These are phyloP conservation scores for Endotricha flammealis DNA, from an alignment of 2,888 invertebrate species.

Conservation along the genomic window DNA sequence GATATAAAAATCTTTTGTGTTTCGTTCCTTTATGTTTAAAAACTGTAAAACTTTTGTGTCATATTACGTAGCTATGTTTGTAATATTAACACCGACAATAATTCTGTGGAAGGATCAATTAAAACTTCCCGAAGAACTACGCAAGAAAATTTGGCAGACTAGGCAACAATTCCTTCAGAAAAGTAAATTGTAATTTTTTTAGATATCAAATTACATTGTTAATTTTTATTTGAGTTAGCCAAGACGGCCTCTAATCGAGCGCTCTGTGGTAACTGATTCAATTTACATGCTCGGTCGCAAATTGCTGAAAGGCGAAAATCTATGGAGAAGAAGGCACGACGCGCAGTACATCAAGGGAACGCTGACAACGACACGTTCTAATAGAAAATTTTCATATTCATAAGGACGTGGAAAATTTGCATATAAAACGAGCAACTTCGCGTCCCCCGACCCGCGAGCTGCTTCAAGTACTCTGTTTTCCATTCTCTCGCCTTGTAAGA, in stretches of 20 bases:
- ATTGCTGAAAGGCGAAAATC: slow-evolving; percentile 49
- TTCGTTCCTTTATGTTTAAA: too few species aligned
- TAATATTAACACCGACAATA: too few species aligned
- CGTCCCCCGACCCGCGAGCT: slow-evolving; percentile 41
- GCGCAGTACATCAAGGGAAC: slow-evolving; percentile 57
- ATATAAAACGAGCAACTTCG: slow-evolving; percentile 75
- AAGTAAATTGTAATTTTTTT: too few species aligned
- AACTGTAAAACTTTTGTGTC: too few species aligned
- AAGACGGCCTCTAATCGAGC: slow-evolving; percentile 9
- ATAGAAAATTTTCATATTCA: slow-evolving; percentile 79
- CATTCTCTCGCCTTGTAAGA: slow-evolving; percentile 57
- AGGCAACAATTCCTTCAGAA: too few species aligned
- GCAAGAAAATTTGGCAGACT: too few species aligned
- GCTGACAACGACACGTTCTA: slow-evolving; percentile 75
- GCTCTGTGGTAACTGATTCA: slow-evolving; percentile 28
- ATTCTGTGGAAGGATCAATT: too few species aligned
- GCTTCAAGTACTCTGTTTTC: slow-evolving; percentile 59
- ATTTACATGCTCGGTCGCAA: slow-evolving; percentile 43
- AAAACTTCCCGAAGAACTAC: too few species aligned
- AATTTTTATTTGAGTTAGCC: slow-evolving; percentile 1
- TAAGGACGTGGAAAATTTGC: slow-evolving; percentile 74
- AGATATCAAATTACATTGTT: background rate
- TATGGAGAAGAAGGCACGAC: slow-evolving; percentile 44
- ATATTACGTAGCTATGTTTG: too few species aligned
- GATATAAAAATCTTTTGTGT: too few species aligned